phyloP scores from a whole-genome alignment of 2,113 vertebrate genomes.

The Corynorhinus townsendii region DNA sequence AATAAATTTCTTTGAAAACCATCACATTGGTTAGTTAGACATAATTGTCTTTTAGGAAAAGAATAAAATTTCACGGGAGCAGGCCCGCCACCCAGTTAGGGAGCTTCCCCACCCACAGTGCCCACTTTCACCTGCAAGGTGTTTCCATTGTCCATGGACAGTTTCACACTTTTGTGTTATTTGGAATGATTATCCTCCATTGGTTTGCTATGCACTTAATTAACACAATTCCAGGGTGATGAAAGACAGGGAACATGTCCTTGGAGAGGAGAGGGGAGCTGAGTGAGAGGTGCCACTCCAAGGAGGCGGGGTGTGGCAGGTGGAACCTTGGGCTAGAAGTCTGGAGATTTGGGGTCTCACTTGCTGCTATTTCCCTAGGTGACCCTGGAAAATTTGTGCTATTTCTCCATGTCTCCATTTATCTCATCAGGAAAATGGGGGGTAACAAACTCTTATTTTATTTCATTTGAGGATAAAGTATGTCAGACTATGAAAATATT shows the following conservation, averaged over 20 bases:
- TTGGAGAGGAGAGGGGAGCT: background rate
- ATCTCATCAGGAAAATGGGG: background rate
- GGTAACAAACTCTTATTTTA: background rate
- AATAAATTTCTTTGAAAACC: background rate
- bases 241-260: background rate
- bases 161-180: background rate
- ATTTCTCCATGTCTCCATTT: background rate
- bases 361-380: background rate
- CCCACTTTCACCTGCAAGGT: background rate
- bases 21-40: background rate
- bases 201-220: background rate
- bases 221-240: background rate
- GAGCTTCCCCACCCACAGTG: background rate
- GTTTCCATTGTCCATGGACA: background rate
- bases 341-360: background rate
- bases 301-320: fast-evolving
- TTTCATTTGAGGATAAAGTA: background rate
- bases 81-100: background rate
- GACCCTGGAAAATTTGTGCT: background rate
- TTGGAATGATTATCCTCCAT: background rate
- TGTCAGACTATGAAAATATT: background rate
- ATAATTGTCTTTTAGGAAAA: background rate
- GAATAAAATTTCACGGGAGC: background rate
- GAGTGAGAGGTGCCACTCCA: background rate
- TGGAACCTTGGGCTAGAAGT: background rate